Evolutionary conservation across 1,140 invertebrate species (phyloP).

Genomic region (Drosophila sucinea): DNA sequence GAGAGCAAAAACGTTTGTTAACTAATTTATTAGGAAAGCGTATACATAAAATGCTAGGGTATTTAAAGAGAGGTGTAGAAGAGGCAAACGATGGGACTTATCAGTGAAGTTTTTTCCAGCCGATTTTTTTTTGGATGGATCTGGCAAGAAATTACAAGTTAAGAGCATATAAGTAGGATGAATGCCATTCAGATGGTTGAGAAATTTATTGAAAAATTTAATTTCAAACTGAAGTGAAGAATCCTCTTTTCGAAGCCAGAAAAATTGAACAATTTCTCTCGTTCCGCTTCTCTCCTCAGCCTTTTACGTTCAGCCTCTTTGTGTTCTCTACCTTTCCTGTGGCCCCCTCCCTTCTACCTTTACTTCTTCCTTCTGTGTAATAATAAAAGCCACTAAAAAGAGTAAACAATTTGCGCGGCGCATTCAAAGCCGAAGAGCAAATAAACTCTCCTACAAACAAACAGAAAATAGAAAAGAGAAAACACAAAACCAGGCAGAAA

Average conservation of each 20-base stretch:
- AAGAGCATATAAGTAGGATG: too few species aligned
- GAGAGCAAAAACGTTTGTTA: neutral
- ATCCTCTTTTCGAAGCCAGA: too few species aligned
- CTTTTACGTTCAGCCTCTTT: neutral
- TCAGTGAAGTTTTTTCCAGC: too few species aligned
- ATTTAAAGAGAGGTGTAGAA: too few species aligned
- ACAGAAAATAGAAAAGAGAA: constrained; percentile 10
- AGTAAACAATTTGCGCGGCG: constrained; percentile 74
- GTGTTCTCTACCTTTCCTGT: neutral
- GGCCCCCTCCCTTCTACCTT: neutral
- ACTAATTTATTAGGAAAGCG: neutral
- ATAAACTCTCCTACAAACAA: constrained; percentile 54
- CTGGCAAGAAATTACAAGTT: too few species aligned
- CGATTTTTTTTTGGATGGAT: too few species aligned
- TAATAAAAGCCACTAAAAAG: constrained; percentile 76
- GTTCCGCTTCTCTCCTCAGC: too few species aligned
- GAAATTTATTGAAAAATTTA: too few species aligned
- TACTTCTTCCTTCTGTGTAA: constrained; percentile 20
- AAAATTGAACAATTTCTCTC: neutral
- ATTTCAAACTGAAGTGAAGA: too few species aligned
- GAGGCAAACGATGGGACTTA: too few species aligned
- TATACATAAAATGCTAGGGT: too few species aligned
- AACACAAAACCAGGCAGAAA: constrained; percentile 47
- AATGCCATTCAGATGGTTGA: too few species aligned
- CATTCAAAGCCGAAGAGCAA: constrained; percentile 64